phyloP scores from a whole-genome alignment of 2,888 invertebrate species.

The Zygaena filipendulae region DNA sequence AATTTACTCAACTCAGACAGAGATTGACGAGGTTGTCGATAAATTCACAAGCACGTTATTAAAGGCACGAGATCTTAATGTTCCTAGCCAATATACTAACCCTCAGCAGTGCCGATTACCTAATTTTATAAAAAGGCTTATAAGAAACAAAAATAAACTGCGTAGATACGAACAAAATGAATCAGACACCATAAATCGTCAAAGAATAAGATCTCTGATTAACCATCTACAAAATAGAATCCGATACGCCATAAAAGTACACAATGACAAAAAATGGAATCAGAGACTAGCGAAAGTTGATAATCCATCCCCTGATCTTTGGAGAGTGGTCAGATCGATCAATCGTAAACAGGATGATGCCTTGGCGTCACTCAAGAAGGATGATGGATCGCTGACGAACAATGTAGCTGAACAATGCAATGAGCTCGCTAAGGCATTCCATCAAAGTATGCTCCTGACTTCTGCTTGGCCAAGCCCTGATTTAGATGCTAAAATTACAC shows the following conservation, averaged over 20 bases:
- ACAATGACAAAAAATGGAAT: constrained; percentile 5
- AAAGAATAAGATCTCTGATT: not conserved
- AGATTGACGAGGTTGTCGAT: no score
- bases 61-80: no score
- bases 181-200: no score
- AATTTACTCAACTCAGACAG: no score
- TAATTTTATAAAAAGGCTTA: no score
- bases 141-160: no score
- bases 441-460: constrained; percentile 7
- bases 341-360: not conserved
- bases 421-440: constrained; percentile 3
- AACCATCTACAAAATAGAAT: constrained; percentile 5
- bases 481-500: no score
- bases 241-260: not conserved
- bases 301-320: constrained; percentile 6
- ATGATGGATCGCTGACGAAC: not conserved
- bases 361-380: constrained; percentile 2
- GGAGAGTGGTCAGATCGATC: constrained; percentile 5
- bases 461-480: no score
- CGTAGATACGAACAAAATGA: no score
- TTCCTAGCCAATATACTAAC: no score
- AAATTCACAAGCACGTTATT: no score
- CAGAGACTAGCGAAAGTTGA: constrained; percentile 6
- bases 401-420: constrained; percentile 4
- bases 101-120: no score